A percentile compares a stretch with the other conserved stretches of the same genome.
These are phyloP conservation scores for Uropsilus gracilis DNA, from an alignment of 2,113 vertebrate genomes.

Conservation along the genomic window DNA sequence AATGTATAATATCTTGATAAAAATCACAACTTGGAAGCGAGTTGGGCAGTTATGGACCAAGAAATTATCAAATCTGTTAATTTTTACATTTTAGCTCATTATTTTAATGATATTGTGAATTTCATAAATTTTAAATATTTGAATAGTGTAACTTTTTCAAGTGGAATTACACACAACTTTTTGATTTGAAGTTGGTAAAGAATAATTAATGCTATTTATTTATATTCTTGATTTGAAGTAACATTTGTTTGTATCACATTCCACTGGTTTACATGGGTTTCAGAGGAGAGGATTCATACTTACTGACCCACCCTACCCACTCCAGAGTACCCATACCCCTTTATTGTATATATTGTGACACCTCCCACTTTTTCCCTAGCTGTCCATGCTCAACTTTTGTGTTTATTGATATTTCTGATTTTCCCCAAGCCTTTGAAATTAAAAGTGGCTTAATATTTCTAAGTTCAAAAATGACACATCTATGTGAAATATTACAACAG, in stretches of 20 bases:
- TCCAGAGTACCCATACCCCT: too few relatives aligned
- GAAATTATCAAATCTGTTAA: neutral
- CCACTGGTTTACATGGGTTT: too few relatives aligned
- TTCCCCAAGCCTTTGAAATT: neutral
- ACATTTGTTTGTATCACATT: too few relatives aligned
- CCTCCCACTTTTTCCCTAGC: too few relatives aligned
- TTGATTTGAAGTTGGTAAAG: slow-evolving; percentile 53
- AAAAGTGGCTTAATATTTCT: neutral
- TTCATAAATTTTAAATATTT: slow-evolving; percentile 4
- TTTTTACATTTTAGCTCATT: neutral
- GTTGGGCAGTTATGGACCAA: neutral
- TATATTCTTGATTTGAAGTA: too few relatives aligned
- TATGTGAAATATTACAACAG: neutral
- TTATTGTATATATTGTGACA: too few relatives aligned
- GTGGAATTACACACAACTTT: slow-evolving; percentile 16
- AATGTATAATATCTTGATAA: neutral
- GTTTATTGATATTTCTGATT: neutral
- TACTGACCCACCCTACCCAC: too few relatives aligned
- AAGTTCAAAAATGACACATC: slow-evolving; percentile 1
- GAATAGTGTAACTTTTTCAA: neutral
- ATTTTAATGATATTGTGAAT: slow-evolving; percentile 13
- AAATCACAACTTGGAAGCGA: neutral
- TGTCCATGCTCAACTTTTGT: neutral
- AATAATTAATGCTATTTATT: slow-evolving; percentile 55
- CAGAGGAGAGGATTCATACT: too few relatives aligned